phyloP scores from a whole-genome alignment of 1,140 invertebrate species.

The Drosophila leontia region DNA sequence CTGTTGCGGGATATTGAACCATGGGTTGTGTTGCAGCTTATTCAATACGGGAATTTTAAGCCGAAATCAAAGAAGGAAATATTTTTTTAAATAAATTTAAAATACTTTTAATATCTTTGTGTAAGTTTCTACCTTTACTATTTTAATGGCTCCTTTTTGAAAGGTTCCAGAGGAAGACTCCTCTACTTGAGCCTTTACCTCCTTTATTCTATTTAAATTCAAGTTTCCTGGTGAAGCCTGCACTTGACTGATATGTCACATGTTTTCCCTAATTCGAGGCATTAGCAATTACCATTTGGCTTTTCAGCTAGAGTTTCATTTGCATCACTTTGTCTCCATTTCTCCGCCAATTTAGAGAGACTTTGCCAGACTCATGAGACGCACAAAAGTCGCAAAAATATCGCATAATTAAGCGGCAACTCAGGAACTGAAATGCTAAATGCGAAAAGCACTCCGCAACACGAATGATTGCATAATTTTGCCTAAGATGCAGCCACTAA shows the following conservation, averaged over 20 bases:
- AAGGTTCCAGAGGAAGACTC: neutral
- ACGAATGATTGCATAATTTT: conserved; percentile 60
- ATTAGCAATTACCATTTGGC: conserved; percentile 40
- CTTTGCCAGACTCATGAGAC: conserved; percentile 53
- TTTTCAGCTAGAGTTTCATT: conserved; percentile 3
- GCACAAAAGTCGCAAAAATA: conserved; percentile 53
- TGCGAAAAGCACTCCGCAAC: conserved; percentile 25
- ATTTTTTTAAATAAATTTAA: too few relatives aligned
- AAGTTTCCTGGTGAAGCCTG: conserved; percentile 4
- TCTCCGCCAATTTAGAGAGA: conserved; percentile 19
- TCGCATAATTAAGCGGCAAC: conserved; percentile 54
- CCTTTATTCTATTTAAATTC: conserved; percentile 3
- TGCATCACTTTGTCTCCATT: conserved; percentile 10
- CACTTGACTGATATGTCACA: conserved; percentile 24
- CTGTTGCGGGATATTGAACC: conserved; percentile 20
- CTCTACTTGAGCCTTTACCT: conserved; percentile 17
- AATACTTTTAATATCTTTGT: neutral
- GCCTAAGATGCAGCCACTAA: conserved; percentile 30
- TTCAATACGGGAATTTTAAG: conserved; percentile 4
- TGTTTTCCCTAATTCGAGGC: conserved; percentile 24
- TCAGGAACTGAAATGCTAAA: conserved; percentile 38
- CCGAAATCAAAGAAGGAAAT: neutral
- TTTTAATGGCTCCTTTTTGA: neutral
- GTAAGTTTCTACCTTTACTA: neutral
- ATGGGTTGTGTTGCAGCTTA: neutral